Percentiles rank a stretch among this genome's conserved stretches.
Conservation (phyloP, 37 sponge, comb jelly and placozoan species). For the Bolinopsis microptera region DNA sequence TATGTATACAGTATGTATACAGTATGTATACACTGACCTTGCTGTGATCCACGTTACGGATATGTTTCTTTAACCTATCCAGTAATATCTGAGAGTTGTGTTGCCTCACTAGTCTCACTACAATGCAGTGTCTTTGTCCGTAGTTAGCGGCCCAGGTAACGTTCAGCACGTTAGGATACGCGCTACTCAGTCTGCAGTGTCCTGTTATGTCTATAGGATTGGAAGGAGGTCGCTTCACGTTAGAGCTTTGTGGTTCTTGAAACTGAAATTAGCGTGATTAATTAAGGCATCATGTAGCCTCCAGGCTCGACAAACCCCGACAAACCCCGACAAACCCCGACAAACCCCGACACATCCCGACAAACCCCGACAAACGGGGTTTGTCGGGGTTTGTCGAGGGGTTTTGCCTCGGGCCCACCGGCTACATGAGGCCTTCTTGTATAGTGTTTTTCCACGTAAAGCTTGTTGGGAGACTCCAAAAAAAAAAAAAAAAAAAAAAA, state of each 20-base stretch:
- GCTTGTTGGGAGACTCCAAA: too few species aligned
- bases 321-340: too few species aligned
- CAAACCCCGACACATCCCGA: too few species aligned
- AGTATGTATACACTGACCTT: constrained; percentile 14
- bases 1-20: too few species aligned
- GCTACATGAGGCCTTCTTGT: too few species aligned
- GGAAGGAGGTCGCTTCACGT: constrained; percentile 59
- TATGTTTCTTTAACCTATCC: constrained; percentile 50
- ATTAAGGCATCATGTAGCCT: too few species aligned
- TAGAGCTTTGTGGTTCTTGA: constrained; percentile 58
- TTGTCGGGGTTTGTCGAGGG: too few species aligned
- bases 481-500: too few species aligned
- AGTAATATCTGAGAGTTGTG: constrained; percentile 58
- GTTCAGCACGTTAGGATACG: constrained; percentile 46
- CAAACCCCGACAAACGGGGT: too few species aligned
- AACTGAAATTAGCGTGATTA: constrained; percentile 49
- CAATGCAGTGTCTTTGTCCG: constrained; percentile 61
- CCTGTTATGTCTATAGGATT: constrained; percentile 60
- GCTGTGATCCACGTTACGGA: constrained; percentile 55
- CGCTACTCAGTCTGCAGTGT: constrained; percentile 55
- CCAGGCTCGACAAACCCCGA: too few species aligned
- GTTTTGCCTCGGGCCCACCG: too few species aligned
- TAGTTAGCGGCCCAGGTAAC: constrained; percentile 63
- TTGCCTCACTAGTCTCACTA: constrained; percentile 44
- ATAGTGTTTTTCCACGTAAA: too few species aligned